phyloP scores from a whole-genome alignment of 2,888 invertebrate species.

The Hydropsyche betteni region DNA sequence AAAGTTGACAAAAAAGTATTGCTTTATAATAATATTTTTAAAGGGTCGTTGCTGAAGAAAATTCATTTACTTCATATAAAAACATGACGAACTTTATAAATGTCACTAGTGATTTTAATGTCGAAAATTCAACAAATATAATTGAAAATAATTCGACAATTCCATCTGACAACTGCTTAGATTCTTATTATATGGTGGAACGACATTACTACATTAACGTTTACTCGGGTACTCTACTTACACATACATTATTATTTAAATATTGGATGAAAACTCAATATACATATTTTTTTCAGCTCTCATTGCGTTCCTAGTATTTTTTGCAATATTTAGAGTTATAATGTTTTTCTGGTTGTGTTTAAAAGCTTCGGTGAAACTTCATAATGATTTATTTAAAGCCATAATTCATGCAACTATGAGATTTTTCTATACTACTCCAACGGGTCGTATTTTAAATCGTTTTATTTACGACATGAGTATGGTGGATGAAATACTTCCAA shows the following conservation, averaged over 20 bases:
- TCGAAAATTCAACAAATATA: not conserved
- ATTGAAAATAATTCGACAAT: not conserved
- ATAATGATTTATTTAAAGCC: conserved; percentile 80
- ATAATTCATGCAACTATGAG: conserved; percentile 78
- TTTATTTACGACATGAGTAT: conserved; percentile 87
- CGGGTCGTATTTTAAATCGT: conserved; percentile 82
- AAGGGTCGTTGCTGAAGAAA: conserved; percentile 61
- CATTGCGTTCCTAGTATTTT: conserved; percentile 63
- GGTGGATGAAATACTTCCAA: conserved; percentile 78
- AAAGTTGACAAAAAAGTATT: conserved; percentile 55
- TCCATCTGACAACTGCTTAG: not conserved
- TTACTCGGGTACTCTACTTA: not conserved
- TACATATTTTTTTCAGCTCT: conserved; percentile 57
- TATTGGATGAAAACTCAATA: not conserved
- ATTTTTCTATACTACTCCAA: conserved; percentile 86
- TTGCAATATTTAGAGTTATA: conserved; percentile 68
- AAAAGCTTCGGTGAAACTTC: conserved; percentile 77
- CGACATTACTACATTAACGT: not conserved
- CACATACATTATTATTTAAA: not conserved
- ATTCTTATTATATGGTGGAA: not conserved
- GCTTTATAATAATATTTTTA: conserved; percentile 51
- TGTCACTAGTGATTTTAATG: not conserved
- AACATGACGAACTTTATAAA: conserved; percentile 56
- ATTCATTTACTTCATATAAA: not conserved
- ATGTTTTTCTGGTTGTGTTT: conserved; percentile 79